These are phyloP conservation scores for Muscina levida DNA, from an alignment of 2,888 invertebrate genomes.

Conservation along the genomic window DNA sequence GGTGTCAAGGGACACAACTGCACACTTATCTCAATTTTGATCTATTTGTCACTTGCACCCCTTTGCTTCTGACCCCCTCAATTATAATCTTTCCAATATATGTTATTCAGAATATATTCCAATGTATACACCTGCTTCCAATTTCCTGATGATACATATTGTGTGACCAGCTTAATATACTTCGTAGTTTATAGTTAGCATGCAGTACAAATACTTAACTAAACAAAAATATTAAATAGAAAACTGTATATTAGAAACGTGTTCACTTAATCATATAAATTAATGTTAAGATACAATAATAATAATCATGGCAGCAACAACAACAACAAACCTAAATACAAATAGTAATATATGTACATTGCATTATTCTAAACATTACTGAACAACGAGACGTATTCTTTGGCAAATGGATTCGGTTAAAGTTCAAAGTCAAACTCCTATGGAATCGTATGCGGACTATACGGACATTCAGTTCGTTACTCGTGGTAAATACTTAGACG, in stretches of 20 bases:
- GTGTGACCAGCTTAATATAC: not conserved
- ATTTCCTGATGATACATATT: not conserved
- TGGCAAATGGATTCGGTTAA: conserved; percentile 45
- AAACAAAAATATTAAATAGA: not conserved
- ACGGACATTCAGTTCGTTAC: too few species aligned
- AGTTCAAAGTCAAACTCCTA: conserved; percentile 60
- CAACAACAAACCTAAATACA: conserved; percentile 13
- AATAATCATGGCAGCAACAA: conserved; percentile 5
- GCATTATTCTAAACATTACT: too few species aligned
- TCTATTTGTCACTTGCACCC: too few species aligned
- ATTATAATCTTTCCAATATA: too few species aligned
- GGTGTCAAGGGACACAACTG: too few species aligned
- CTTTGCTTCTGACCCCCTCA: too few species aligned
- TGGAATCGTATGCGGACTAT: too few species aligned
- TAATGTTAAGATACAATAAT: conserved; percentile 47
- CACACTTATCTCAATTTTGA: too few species aligned
- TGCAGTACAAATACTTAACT: not conserved
- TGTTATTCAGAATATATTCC: too few species aligned
- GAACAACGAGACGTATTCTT: conserved; percentile 32
- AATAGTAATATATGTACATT: conserved; percentile 5
- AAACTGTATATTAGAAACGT: conserved; percentile 37
- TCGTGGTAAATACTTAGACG: too few species aligned
- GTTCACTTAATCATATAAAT: conserved; percentile 52
- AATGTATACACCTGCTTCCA: too few species aligned
- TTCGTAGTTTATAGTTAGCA: not conserved